These are phyloP conservation scores for Drosophila leonis DNA, from an alignment of 2,888 invertebrate species.

Conservation along the genomic window DNA sequence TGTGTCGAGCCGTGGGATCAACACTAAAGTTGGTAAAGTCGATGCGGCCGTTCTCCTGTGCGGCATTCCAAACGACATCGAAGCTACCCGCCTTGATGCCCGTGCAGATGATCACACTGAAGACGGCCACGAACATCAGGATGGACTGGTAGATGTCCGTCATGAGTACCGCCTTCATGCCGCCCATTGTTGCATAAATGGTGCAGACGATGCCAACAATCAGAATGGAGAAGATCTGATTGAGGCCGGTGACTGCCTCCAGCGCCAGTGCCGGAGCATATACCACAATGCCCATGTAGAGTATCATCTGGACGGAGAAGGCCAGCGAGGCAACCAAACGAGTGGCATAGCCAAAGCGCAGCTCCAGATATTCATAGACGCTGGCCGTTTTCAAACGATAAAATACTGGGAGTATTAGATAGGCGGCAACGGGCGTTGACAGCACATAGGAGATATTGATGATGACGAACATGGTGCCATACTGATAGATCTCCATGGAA, in stretches of 20 bases:
- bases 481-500: conserved; percentile 94
- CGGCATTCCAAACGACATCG: conserved; percentile 89
- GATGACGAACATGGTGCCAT: conserved; percentile 92
- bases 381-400: conserved; percentile 93
- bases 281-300: conserved; percentile 96
- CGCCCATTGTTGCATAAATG: conserved; percentile 94
- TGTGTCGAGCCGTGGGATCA: conserved; percentile 93
- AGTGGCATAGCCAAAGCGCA: conserved; percentile 92
- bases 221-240: conserved; percentile 90
- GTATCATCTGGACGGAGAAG: conserved; percentile 95
- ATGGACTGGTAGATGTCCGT: conserved; percentile 94
- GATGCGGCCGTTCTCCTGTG: conserved; percentile 89
- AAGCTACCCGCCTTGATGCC: conserved; percentile 90
- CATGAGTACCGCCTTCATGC: conserved; percentile 95
- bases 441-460: conserved; percentile 92
- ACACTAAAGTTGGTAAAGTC: conserved; percentile 89
- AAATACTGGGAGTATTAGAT: conserved; percentile 93
- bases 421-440: conserved; percentile 92
- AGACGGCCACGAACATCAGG: conserved; percentile 94
- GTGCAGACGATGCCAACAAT: conserved; percentile 90
- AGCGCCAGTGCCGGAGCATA: conserved; percentile 97
- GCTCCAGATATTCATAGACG: conserved; percentile 96
- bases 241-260: conserved; percentile 93
- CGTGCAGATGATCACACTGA: conserved; percentile 91
- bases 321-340: conserved; percentile 92